phyloP scores from a whole-genome alignment of 2,113 vertebrate genomes.

The Lagenorhynchus albirostris region DNA sequence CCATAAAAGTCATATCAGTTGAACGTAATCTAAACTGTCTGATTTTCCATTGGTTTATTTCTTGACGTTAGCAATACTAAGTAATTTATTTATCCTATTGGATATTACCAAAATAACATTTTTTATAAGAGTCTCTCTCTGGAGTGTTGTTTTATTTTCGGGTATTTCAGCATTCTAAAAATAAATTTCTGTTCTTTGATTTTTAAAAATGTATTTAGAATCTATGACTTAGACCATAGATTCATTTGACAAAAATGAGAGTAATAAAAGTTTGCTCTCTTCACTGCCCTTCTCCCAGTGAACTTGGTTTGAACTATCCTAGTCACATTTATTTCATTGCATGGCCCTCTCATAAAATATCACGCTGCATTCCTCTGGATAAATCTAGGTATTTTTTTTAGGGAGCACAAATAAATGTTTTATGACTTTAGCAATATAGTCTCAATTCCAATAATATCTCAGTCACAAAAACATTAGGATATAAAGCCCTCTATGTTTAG shows the following conservation, averaged over 20 bases:
- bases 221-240: neutral
- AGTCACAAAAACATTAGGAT: neutral
- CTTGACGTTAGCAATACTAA: neutral
- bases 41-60: neutral
- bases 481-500: neutral
- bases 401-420: constrained; percentile 5
- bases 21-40: neutral
- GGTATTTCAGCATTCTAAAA: neutral
- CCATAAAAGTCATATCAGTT: neutral
- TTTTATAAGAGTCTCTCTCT: neutral
- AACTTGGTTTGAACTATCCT: neutral
- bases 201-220: neutral
- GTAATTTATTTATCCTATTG: neutral
- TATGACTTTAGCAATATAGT: neutral
- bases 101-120: neutral
- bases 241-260: neutral
- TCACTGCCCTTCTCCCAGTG: neutral
- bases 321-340: neutral
- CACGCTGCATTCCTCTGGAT: neutral
- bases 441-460: neutral
- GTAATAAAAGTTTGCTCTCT: neutral
- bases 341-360: constrained; percentile 6
- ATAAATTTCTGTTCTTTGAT: neutral
- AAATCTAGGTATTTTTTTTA: constrained; percentile 16
- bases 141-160: neutral